Percentiles rank a stretch among this genome's conserved stretches.
These are phyloP conservation scores for Brachypalpus laphriformis DNA, from an alignment of 2,888 invertebrate species.

Conservation along the genomic window DNA sequence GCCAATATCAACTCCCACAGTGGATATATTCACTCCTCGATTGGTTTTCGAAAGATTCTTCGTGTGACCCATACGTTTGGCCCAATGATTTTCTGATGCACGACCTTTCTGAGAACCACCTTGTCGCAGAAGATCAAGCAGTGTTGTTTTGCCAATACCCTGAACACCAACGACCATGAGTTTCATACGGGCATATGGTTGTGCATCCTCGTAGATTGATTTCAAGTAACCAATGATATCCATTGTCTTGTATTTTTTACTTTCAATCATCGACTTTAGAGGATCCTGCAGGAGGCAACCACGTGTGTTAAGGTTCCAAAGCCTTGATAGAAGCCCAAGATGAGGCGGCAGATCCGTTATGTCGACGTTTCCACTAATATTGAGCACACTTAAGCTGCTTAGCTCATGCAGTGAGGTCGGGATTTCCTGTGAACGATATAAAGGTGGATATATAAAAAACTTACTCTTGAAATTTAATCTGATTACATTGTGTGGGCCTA, in stretches of 20 bases:
- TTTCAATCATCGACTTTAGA: conserved; percentile 93
- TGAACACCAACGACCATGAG: conserved; percentile 97
- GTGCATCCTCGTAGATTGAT: conserved; percentile 93
- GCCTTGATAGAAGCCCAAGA: conserved; percentile 95
- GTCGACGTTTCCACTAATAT: conserved; percentile 89
- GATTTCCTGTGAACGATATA: conserved; percentile 84
- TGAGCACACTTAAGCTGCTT: conserved; percentile 94
- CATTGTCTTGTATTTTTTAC: conserved; percentile 97
- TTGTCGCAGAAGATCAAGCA: conserved; percentile 93
- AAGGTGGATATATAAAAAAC: background rate
- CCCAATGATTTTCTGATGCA: conserved; percentile 90
- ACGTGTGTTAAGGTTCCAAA: conserved; percentile 97
- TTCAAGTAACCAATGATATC: conserved; percentile 96
- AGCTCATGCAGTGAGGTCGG: conserved; percentile 94
- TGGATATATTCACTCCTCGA: conserved; percentile 93
- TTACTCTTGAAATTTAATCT: background rate
- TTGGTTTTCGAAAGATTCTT: conserved; percentile 89
- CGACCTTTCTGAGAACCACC: conserved; percentile 90
- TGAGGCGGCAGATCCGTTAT: conserved; percentile 95
- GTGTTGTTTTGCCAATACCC: conserved; percentile 93
- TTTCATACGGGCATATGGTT: conserved; percentile 97
- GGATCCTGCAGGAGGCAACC: conserved; percentile 95
- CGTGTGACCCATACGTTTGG: conserved; percentile 96
- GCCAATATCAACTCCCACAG: conserved; percentile 98
- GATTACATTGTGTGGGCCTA: too few species aligned